phyloP scores from a whole-genome alignment of 2,888 invertebrate genomes.

The Drosophila colorata region DNA sequence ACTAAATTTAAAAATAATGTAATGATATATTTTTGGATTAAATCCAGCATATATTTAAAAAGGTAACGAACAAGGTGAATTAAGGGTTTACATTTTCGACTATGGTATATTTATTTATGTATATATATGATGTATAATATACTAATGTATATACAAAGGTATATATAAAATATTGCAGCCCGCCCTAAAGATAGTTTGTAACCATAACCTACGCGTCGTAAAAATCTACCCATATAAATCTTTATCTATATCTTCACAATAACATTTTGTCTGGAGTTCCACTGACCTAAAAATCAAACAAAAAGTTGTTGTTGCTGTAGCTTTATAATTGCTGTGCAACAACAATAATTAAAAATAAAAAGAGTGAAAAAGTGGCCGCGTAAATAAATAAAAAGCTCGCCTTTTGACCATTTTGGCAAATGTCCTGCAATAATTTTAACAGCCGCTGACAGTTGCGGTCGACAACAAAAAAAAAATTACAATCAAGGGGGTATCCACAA shows the following conservation, averaged over 20 bases:
- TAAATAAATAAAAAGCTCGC: constrained; percentile 57
- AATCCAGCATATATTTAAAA: too few relatives aligned
- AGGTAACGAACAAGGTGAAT: too few relatives aligned
- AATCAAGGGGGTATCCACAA: constrained; percentile 26
- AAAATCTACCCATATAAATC: constrained; percentile 18
- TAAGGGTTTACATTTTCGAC: too few relatives aligned
- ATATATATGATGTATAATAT: too few relatives aligned
- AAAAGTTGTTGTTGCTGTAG: constrained; percentile 24
- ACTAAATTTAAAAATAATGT: too few relatives aligned
- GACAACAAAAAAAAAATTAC: constrained; percentile 45
- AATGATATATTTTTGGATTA: too few relatives aligned
- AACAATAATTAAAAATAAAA: constrained; percentile 21
- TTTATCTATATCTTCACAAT: constrained; percentile 48
- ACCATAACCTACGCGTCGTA: not conserved
- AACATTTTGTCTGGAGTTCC: constrained; percentile 14
- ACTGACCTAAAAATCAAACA: constrained; percentile 49
- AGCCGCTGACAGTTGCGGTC: constrained; percentile 62
- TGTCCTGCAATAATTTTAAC: constrained; percentile 75
- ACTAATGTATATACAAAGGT: too few relatives aligned
- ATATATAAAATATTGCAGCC: too few relatives aligned
- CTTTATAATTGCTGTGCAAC: constrained; percentile 50
- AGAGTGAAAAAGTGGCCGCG: constrained; percentile 40
- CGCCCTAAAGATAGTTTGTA: too few relatives aligned
- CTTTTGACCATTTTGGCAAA: constrained; percentile 68
- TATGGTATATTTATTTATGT: too few relatives aligned